Evolutionary conservation across 2,797 vertebrate species (phyloP).

Genomic region (Acanthurus tractus): DNA sequence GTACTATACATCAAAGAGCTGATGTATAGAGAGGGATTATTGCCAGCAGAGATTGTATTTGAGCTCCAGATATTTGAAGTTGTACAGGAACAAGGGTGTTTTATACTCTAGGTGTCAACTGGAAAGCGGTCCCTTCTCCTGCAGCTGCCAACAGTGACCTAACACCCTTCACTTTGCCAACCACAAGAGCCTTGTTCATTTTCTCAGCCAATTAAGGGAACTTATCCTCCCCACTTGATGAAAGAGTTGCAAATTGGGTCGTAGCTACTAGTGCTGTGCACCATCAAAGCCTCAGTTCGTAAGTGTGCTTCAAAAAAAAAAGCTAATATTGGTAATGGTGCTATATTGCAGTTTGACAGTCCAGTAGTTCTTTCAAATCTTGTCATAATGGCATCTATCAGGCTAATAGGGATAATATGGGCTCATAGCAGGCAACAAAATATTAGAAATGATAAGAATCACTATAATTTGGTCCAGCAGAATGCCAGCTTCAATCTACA

Average conservation of each 20-base stretch:
- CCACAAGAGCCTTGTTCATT: conserved; percentile 48
- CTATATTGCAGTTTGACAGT: conserved; percentile 13
- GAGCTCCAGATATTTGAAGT: conserved; percentile 30
- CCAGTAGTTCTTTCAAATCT: not conserved
- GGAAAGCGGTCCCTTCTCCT: conserved; percentile 30
- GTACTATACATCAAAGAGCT: conserved; percentile 41
- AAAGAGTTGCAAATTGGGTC: conserved; percentile 58
- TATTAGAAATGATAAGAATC: not conserved
- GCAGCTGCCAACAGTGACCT: conserved; percentile 39
- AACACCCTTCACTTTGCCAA: conserved; percentile 48
- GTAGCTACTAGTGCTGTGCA: conserved; percentile 20
- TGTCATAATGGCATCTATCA: not conserved
- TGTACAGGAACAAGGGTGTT: conserved; percentile 15
- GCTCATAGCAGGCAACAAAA: not conserved
- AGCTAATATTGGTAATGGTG: conserved; percentile 41
- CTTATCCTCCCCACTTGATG: conserved; percentile 50
- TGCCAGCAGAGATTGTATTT: conserved; percentile 33
- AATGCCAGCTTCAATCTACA: not conserved
- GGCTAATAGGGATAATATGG: not conserved
- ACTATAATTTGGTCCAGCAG: not conserved
- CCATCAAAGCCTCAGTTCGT: conserved; percentile 40
- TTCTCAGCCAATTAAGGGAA: conserved; percentile 54
- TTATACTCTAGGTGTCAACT: conserved; percentile 36
- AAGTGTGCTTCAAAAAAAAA: conserved; percentile 18
- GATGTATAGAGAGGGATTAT: conserved; percentile 31